phyloP scores from a whole-genome alignment of 2,797 vertebrate species.

The Megaceryle alcyon region DNA sequence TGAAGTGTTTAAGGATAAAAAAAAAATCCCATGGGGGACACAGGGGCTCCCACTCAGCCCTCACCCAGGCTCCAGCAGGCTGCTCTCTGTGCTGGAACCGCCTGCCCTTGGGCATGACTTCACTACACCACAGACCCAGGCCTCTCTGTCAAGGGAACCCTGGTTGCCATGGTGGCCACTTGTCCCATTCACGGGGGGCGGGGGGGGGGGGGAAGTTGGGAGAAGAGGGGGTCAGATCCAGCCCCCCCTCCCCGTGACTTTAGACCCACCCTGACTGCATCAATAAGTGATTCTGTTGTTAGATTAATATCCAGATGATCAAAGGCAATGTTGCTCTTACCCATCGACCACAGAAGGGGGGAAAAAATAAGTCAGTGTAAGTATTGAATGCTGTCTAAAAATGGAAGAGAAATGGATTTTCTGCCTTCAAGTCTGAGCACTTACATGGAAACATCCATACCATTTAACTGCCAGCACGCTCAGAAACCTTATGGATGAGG shows the following conservation, averaged over 20 bases:
- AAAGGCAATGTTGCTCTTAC: fast-evolving
- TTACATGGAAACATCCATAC: neutral
- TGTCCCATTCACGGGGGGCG: fast-evolving
- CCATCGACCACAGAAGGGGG: fast-evolving
- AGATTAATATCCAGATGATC: fast-evolving
- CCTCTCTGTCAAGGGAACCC: neutral
- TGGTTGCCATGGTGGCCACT: neutral
- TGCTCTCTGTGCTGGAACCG: conserved; percentile 6
- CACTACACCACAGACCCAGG: neutral
- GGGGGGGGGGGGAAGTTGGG: too few species aligned
- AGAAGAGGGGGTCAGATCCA: neutral
- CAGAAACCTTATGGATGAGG: neutral
- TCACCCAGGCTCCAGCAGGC: conserved; percentile 79
- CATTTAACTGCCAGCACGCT: neutral
- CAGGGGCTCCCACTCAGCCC: fast-evolving
- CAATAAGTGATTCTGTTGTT: fast-evolving
- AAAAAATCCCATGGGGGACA: fast-evolving
- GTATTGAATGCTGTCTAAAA: neutral
- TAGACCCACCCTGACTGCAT: neutral
- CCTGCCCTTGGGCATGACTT: conserved; percentile 74
- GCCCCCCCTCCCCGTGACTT: neutral
- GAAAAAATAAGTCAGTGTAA: fast-evolving
- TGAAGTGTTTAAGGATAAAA: neutral
- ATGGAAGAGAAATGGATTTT: neutral
- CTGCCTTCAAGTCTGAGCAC: neutral